Percentiles rank a stretch among this genome's conserved stretches.
Evolutionary conservation across 1,140 invertebrate species (phyloP).

Genomic region (Papilio glaucus): DNA sequence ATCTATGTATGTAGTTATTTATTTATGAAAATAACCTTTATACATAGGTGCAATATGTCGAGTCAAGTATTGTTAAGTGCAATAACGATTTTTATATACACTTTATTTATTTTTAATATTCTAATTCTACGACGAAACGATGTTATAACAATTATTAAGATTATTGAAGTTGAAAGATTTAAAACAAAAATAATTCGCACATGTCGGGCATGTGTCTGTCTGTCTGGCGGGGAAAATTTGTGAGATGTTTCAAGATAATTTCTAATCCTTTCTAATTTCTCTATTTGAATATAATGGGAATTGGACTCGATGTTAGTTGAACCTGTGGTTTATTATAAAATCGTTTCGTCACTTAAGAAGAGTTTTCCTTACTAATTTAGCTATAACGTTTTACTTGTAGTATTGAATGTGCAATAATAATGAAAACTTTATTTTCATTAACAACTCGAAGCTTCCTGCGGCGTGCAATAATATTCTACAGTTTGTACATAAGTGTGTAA

Average conservation of each 20-base stretch:
- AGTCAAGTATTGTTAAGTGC: constrained; percentile 51
- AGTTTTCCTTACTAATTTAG: constrained; percentile 34
- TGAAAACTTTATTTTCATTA: constrained; percentile 30
- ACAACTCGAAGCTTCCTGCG: constrained; percentile 39
- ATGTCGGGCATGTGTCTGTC: too few relatives aligned
- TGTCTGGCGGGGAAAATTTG: too few relatives aligned
- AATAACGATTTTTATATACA: constrained; percentile 25
- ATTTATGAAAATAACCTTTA: constrained; percentile 71
- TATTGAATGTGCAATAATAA: constrained; percentile 55
- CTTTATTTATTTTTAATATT: constrained; percentile 20
- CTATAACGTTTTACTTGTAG: constrained; percentile 40
- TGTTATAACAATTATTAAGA: constrained; percentile 14
- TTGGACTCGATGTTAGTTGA: too few relatives aligned
- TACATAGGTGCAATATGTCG: constrained; percentile 58
- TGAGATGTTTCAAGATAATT: too few relatives aligned
- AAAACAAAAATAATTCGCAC: too few relatives aligned
- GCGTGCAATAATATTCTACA: constrained; percentile 53
- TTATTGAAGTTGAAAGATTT: neutral
- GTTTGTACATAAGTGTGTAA: constrained; percentile 53
- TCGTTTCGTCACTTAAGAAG: constrained; percentile 39
- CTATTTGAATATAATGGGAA: too few relatives aligned
- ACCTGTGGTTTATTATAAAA: neutral
- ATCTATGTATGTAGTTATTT: constrained; percentile 77
- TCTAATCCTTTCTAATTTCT: too few relatives aligned
- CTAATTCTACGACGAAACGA: constrained; percentile 44